Evolutionary conservation across 2,113 vertebrate species (phyloP), one percentile per base, ranked within the genome.

Genomic region (Poicephalus gulielmi): DNA sequence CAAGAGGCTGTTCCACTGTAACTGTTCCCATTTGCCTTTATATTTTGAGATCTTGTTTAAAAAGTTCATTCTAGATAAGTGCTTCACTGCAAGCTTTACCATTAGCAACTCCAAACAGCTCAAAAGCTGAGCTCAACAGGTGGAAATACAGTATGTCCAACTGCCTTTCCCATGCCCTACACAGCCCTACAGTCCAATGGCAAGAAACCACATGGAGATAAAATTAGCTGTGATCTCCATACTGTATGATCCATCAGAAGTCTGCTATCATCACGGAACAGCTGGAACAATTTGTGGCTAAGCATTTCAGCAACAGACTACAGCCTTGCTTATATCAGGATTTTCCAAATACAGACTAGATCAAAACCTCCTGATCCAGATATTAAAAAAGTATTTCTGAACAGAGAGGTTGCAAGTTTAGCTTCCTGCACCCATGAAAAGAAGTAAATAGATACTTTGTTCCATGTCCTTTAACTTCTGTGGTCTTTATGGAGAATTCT

Each of bases 221-320:
- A 97, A 97, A 97, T 95, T 93, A 96, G 94, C 95, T 11, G 4
- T 31, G 70, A 93, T 93, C 74, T 93, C 83, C 46, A 77, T 91
- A 86, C 31, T 75, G 79, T 77, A 85, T 52, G 67, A 96, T 88
- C 68, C 78, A 94, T 94, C 96, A 96, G 89, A 96, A 95, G 90
- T 55, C 95, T 94, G 94, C 92, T 93, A 92, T 94, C 96, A 96
- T 83, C 90, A 60, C 13, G 4, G 77, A 97, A 95, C 95, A 97
- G 96, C 97, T 97, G 95, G 92, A 94, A 95, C 68, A 92, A 95
- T 55, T 95, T 92, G 84, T 94, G 68, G 79, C 49, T 88, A 91
- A 94, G 90, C 82, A 95, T 66, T 95, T 97, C 87, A 90, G 78
- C 41, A 94, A 84, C 86, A 89, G 83, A 86, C 87, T 83, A 69